Conservation (phyloP, 2,797 vertebrate genomes). For the Falco biarmicus region DNA sequence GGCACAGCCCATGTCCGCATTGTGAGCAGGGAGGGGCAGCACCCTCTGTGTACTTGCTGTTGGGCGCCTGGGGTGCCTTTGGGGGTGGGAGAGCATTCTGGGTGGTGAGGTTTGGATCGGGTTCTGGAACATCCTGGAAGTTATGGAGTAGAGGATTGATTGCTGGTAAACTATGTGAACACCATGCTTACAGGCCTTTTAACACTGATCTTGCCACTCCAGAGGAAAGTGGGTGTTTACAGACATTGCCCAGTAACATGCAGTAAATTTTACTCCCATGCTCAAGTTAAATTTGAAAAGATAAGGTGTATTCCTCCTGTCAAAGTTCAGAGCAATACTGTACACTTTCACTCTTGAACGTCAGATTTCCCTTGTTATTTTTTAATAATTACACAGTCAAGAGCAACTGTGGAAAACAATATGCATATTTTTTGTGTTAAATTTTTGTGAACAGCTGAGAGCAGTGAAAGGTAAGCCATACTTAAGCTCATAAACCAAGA, state of each 20-base stretch:
- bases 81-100: background rate
- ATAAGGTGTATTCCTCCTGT: background rate
- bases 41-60: background rate
- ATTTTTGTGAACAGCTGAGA: background rate
- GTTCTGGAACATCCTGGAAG: no score
- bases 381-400: background rate
- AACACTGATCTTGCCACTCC: fast-evolving
- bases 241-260: background rate
- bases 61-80: no score
- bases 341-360: background rate
- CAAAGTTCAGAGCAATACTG: background rate
- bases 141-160: background rate
- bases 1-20: fast-evolving
- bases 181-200: background rate
- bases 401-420: background rate
- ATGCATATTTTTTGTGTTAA: background rate
- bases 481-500: constrained; percentile 26
- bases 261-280: background rate
- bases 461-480: constrained; percentile 15
- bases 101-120: background rate
- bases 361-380: background rate
- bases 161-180: background rate
- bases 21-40: background rate
- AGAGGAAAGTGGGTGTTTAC: background rate
- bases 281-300: background rate